Evolutionary conservation across 2,888 invertebrate species (phyloP).

Genomic region (Dicyrtoma fusca): DNA sequence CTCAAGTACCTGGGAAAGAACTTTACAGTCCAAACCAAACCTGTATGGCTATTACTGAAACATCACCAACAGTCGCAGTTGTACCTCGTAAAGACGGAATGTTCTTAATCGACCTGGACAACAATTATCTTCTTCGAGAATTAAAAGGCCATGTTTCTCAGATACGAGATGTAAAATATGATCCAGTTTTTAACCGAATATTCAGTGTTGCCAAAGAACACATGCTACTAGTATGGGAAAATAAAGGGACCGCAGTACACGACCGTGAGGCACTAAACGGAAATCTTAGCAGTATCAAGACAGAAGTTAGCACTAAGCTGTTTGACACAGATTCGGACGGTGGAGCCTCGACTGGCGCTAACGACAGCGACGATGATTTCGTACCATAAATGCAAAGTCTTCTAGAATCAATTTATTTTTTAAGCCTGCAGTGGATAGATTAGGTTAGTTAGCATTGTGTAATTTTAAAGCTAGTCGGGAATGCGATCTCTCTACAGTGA

Average conservation of each 20-base stretch:
- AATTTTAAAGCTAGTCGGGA: no score
- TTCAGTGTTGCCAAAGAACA: slow-evolving; percentile 33
- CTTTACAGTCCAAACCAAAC: slow-evolving; percentile 29
- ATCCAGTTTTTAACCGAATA: slow-evolving; percentile 34
- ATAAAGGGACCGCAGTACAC: slow-evolving; percentile 27
- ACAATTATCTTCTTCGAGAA: slow-evolving; percentile 1
- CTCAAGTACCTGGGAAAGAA: slow-evolving; percentile 25
- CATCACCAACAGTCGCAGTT: slow-evolving; percentile 20
- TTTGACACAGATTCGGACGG: slow-evolving; percentile 31
- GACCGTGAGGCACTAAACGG: slow-evolving; percentile 9
- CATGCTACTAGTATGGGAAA: slow-evolving; percentile 33
- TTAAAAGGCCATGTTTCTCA: slow-evolving; percentile 36
- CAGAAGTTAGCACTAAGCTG: background rate
- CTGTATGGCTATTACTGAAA: slow-evolving; percentile 32
- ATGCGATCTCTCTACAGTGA: background rate
- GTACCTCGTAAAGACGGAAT: slow-evolving; percentile 31
- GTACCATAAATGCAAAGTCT: background rate
- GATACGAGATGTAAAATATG: slow-evolving; percentile 35
- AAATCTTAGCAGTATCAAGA: background rate
- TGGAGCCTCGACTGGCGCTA: background rate
- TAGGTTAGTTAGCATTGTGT: no score
- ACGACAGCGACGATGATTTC: background rate
- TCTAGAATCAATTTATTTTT: no score
- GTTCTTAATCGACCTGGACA: slow-evolving; percentile 31
- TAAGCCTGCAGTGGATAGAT: no score